These are phyloP conservation scores for Probosciger aterrimus DNA, from an alignment of 2,113 vertebrate species.

Conservation along the genomic window DNA sequence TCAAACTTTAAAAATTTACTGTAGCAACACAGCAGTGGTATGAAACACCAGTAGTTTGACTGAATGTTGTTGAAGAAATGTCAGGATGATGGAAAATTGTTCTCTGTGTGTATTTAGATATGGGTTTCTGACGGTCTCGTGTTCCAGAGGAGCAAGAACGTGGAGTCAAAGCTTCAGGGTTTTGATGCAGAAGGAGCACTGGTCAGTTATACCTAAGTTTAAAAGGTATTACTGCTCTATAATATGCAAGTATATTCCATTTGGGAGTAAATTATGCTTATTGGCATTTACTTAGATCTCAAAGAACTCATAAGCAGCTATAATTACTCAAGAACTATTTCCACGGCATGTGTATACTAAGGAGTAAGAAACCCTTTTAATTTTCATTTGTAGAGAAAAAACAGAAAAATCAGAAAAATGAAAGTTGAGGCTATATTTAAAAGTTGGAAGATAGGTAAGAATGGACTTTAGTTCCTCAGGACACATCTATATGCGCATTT, in stretches of 20 bases:
- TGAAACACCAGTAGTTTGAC: background rate
- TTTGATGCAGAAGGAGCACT: background rate
- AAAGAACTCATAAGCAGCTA: background rate
- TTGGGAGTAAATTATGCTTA: background rate
- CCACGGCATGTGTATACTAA: background rate
- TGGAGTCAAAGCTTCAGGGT: background rate
- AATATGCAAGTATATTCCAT: background rate
- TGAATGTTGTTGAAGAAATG: background rate
- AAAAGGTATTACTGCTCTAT: background rate
- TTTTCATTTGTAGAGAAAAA: background rate
- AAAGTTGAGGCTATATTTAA: background rate
- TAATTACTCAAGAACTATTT: background rate
- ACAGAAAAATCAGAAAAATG: background rate
- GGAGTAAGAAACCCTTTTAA: background rate
- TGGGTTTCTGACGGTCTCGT: accelerated
- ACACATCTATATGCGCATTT: background rate
- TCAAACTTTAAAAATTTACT: background rate
- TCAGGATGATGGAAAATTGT: background rate
- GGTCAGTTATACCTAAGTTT: background rate
- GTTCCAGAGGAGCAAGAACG: background rate
- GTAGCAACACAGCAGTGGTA: background rate
- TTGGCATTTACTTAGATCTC: background rate
- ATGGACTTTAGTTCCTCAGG: background rate
- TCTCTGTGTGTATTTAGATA: background rate
- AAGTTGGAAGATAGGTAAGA: background rate